Base-by-base conservation (phyloP, 2,113 vertebrate genomes). In the Cyanistes caeruleus region DNA sequence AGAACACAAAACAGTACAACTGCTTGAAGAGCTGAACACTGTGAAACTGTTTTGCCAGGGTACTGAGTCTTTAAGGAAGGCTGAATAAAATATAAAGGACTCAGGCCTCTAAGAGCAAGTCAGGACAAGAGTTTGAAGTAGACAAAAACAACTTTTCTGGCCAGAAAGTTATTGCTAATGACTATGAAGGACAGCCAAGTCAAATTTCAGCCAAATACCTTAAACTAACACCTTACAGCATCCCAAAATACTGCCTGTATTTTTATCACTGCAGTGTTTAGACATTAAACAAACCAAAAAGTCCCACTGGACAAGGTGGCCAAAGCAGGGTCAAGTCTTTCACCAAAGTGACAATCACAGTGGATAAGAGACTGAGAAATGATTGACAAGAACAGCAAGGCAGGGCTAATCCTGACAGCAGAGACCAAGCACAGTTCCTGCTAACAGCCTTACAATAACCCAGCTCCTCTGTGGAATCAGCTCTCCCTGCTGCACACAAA, bases 21-120 rank as follows among this genome's bases (percentile, higher is more conserved):
- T 93, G 95, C 90, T 96, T 94, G 53, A 96, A 94, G 95, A 96
- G 95, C 90, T 97, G 94, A 97, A 97, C 96, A 97, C 95, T 96
- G 95, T 84, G 93, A 97, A 97, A 96, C 95, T 97, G 96, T 97
- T 97, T 95, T 94, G 86, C 95, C 41, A 87, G 96, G 90, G 90
- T 87, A 96, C 88, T 89, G 90, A 95, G 86, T 55, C 95, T 96
- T 93, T 46, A 96, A 90, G 88, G 80, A 89, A 97, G 86, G 60
- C 92, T 96, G 95, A 93, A 94, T 79, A 51, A 97, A 96, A 96
- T 93, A 53, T 78, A 89, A 93, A 93, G 92, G 80, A 89, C 83
- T 82, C 77, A 7, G 90, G 92, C 80, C 92, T 87, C 49, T 35
- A 93, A 93, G 73, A 96, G 95, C 92, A 95, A 96, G 95, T 63